phyloP scores from a whole-genome alignment of 2,797 vertebrate species.

The Spinus pinus region DNA sequence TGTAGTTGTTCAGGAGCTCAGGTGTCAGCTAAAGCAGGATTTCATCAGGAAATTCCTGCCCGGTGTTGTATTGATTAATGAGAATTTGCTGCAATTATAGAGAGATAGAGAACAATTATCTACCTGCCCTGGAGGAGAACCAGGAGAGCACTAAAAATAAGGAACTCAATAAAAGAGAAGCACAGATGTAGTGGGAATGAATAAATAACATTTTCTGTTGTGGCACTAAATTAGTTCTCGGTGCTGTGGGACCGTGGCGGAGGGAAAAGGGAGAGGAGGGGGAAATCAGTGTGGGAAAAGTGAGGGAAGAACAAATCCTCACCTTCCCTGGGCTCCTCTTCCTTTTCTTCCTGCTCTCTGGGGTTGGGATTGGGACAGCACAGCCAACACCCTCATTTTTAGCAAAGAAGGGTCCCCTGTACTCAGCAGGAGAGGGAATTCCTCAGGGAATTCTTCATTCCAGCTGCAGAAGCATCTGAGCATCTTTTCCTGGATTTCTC shows the following conservation, averaged over 20 bases:
- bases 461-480: neutral
- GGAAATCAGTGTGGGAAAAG: rapidly evolving
- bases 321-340: neutral
- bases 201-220: neutral
- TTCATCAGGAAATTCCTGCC: neutral
- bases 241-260: rapidly evolving
- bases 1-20: neutral
- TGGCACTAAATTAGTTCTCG: neutral
- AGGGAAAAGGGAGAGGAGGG: neutral
- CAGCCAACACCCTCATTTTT: neutral
- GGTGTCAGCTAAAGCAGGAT: neutral
- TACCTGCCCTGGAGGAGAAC: neutral
- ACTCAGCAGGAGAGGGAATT: neutral
- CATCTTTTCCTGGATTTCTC: neutral
- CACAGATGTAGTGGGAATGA: neutral
- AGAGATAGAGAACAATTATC: neutral
- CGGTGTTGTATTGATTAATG: neutral
- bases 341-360: neutral
- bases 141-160: neutral
- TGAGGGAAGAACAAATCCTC: neutral
- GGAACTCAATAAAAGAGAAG: neutral
- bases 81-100: neutral
- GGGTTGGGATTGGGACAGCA: neutral
- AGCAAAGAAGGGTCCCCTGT: neutral
- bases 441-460: neutral